Conservation (phyloP, 2,797 vertebrate genomes). For the Mormyrops attenuatus region DNA sequence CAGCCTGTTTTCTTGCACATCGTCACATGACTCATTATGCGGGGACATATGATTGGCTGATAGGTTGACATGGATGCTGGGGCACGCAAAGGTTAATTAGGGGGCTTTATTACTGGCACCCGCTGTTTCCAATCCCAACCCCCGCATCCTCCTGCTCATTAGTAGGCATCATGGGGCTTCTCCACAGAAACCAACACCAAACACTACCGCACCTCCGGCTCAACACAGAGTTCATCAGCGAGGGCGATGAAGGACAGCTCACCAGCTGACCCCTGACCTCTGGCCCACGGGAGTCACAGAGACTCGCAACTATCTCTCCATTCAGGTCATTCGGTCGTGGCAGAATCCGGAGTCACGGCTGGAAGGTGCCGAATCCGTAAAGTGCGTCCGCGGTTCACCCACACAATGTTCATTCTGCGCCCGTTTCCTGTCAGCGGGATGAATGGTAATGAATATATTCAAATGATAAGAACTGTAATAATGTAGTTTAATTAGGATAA, state of each 20-base stretch:
- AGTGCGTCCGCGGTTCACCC: background rate
- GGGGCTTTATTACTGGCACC: background rate
- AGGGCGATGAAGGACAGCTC: background rate
- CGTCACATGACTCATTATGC: background rate
- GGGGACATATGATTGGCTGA: background rate
- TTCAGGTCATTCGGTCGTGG: background rate
- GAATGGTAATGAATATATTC: background rate
- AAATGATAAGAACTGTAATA: background rate
- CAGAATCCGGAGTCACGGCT: background rate
- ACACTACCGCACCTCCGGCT: background rate
- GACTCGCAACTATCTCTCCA: background rate
- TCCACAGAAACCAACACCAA: background rate
- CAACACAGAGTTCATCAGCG: background rate
- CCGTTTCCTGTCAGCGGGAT: background rate
- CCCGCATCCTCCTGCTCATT: background rate
- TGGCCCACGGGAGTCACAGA: background rate
- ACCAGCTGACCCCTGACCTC: background rate
- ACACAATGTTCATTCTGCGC: background rate
- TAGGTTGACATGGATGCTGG: background rate
- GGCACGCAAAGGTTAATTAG: background rate
- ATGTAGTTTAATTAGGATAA: background rate
- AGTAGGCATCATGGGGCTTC: background rate
- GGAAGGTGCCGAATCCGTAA: background rate
- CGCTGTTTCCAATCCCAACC: background rate
- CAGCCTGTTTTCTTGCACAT: background rate